Evolutionary conservation across 2,797 vertebrate genomes (phyloP), one percentile per base, ranked within the genome.

Genomic region (Champsocephalus gunnari): DNA sequence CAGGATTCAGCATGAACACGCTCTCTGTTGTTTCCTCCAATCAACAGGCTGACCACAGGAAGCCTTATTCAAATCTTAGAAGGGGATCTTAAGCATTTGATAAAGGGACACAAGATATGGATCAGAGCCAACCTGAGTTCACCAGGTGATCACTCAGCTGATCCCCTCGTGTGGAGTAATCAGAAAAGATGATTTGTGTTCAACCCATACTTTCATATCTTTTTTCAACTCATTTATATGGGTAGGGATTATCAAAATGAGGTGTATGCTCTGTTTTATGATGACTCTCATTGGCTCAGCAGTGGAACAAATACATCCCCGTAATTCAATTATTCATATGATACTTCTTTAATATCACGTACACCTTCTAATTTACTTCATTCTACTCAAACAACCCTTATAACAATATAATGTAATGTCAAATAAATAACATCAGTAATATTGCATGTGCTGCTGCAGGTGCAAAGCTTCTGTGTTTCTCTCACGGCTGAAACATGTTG

Each of bases 21-120:
- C 74, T 79, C 76, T 73, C 71, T 64, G 64, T 72, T 74, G 61
- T 79, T 84, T 77, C 68, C 66, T 62, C 43, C 51, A 41, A 69
- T 74, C 59, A 70, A 32, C 1, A 9, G 0, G 66, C 32, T 43
- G 55, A 65, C 45, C 41, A 79, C 58, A 66, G 79, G 56, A 74
- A 51, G 9, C 59, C 9, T 54, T 47, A 45, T 12, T 54, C 43
- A 19, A 43, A 75, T 73, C 57, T 68, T 59, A 72, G 48, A 79
- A 51, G 9, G 13, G 59, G 45, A 57, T 56, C 53, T 49, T 38
- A 51, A 64, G 48, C 12, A 32, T 28, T 28, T 28, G 3, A 53
- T 59, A 43, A 6, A 24, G 45, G 47, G 49, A 8, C 2, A 1
- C n/a, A 45, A 12, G 47, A 54, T 41, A 7, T 6, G 7, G 19